These are phyloP conservation scores for Cheilosia variabilis DNA, from an alignment of 2,888 invertebrate genomes.

Conservation along the genomic window DNA sequence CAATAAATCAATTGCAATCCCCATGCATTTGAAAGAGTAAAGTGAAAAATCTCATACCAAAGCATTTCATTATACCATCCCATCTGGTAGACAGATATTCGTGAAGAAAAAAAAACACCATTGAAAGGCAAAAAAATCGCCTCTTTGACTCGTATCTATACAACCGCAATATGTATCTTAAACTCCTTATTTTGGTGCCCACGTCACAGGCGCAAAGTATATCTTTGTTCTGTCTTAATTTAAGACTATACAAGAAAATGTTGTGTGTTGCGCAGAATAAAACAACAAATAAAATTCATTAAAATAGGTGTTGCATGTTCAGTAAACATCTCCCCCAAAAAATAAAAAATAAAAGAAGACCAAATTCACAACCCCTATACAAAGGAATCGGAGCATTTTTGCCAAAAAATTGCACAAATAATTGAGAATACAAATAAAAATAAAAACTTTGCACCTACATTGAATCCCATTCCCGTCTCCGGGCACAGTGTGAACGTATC, in stretches of 20 bases:
- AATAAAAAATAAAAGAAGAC: neutral
- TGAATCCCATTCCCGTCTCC: slow-evolving; percentile 47
- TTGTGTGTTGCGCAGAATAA: slow-evolving; percentile 24
- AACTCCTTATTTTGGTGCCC: slow-evolving; percentile 43
- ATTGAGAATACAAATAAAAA: slow-evolving; percentile 54
- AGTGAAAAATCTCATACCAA: slow-evolving; percentile 62
- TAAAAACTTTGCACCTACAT: slow-evolving; percentile 68
- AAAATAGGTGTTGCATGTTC: slow-evolving; percentile 74
- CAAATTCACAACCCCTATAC: slow-evolving; percentile 19
- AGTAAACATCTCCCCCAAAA: slow-evolving; percentile 37
- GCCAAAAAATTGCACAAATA: slow-evolving; percentile 74
- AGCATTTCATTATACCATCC: slow-evolving; percentile 28
- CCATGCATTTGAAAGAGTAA: slow-evolving; percentile 45
- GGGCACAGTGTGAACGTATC: slow-evolving; percentile 24
- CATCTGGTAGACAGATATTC: slow-evolving; percentile 73
- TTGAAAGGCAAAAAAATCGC: slow-evolving; percentile 35
- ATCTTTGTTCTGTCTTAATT: slow-evolving; percentile 66
- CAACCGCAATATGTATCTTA: slow-evolving; percentile 68
- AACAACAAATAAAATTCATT: slow-evolving; percentile 62
- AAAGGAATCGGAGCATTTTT: slow-evolving; percentile 74
- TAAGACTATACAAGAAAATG: slow-evolving; percentile 17
- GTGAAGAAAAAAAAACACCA: slow-evolving; percentile 19
- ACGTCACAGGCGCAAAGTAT: slow-evolving; percentile 38
- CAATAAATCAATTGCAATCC: slow-evolving; percentile 75
- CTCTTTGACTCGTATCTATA: slow-evolving; percentile 65